These are phyloP conservation scores for Heloderma charlesbogerti DNA, from an alignment of 2,113 vertebrate genomes.

Conservation along the genomic window DNA sequence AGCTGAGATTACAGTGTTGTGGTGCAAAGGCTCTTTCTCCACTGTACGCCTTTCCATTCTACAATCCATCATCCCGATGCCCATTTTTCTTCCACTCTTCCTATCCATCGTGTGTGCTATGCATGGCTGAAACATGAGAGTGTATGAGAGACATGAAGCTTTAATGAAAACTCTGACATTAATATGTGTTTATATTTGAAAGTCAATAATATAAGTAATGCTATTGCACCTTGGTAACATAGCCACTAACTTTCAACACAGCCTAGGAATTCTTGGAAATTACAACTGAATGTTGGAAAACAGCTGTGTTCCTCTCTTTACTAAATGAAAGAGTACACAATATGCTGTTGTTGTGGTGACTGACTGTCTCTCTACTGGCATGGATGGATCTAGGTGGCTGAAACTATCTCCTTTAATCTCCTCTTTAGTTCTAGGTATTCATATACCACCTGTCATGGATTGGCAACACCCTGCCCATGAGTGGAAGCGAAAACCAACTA, in stretches of 20 bases:
- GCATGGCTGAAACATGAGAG: not conserved
- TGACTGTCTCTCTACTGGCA: not conserved
- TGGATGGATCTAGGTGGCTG: not conserved
- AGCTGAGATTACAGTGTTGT: not conserved
- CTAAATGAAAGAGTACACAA: not conserved
- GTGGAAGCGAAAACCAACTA: too few species aligned
- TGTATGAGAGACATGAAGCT: not conserved
- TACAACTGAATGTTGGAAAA: not conserved
- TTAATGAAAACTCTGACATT: not conserved
- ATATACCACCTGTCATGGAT: not conserved
- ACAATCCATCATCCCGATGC: not conserved
- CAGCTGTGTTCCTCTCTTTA: not conserved
- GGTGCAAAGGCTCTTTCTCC: not conserved
- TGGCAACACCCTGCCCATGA: too few species aligned
- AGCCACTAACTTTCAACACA: not conserved
- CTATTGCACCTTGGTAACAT: not conserved
- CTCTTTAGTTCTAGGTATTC: not conserved
- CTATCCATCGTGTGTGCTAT: not conserved
- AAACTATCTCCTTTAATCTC: not conserved
- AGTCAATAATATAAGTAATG: not conserved
- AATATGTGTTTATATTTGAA: not conserved
- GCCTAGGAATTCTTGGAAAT: not conserved
- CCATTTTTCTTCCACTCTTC: not conserved
- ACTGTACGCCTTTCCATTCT: not conserved
- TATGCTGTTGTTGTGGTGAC: not conserved